phyloP scores from a whole-genome alignment of 2,797 vertebrate species.

The Onychomys arenicola region DNA sequence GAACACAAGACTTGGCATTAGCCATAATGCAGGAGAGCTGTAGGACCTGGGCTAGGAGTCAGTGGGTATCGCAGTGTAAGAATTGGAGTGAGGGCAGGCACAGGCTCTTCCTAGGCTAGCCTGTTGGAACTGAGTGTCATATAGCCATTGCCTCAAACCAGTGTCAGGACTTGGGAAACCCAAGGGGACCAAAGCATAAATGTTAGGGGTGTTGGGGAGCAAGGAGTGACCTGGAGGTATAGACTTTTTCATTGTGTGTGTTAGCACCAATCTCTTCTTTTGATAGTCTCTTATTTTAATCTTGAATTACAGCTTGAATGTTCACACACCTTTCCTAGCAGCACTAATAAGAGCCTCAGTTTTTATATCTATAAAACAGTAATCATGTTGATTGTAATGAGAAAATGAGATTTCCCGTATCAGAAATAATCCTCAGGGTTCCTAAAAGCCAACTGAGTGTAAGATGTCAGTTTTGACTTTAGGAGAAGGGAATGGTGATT shows the following conservation, averaged over 20 bases:
- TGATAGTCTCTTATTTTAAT: conserved; percentile 41
- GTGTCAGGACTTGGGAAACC: conserved; percentile 18
- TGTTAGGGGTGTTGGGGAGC: conserved; percentile 6
- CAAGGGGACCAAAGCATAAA: neutral
- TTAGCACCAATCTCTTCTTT: conserved; percentile 20
- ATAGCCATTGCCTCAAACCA: neutral
- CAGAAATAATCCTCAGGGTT: neutral
- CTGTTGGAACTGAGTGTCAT: neutral
- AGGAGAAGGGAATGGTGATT: neutral
- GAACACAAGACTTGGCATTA: conserved; percentile 39
- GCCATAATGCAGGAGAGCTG: neutral
- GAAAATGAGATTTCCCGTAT: conserved; percentile 30
- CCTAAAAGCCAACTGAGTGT: conserved; percentile 3
- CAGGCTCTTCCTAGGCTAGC: neutral
- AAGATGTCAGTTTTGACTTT: conserved; percentile 11
- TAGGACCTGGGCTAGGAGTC: neutral
- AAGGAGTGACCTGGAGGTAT: neutral
- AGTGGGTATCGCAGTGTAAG: neutral
- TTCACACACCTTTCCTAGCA: conserved; percentile 20
- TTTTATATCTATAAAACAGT: conserved; percentile 59
- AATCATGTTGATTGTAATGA: conserved; percentile 30
- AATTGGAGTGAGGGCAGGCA: neutral
- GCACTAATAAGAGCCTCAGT: neutral
- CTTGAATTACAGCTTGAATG: conserved; percentile 37
- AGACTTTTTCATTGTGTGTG: neutral